Conservation (phyloP, 2,113 vertebrate species). For the Phrynosoma blainvillii region DNA sequence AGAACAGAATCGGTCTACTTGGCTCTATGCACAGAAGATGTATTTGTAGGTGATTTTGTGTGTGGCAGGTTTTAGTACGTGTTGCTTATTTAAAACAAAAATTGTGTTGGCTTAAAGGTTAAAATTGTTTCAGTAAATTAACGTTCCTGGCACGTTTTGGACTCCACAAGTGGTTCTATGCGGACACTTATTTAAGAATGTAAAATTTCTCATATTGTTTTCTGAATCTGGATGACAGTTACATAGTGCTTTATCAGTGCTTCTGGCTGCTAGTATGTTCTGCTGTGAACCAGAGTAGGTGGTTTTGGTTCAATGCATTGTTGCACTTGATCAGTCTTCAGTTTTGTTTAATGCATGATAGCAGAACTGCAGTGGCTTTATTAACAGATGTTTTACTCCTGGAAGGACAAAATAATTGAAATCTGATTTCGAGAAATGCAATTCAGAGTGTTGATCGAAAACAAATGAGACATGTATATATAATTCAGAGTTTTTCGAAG, state of each 20-base stretch:
- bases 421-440: background rate
- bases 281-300: background rate
- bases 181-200: background rate
- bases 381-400: background rate
- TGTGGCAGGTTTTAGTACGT: conserved; percentile 44
- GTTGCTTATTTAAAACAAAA: background rate
- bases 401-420: conserved; percentile 23
- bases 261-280: background rate
- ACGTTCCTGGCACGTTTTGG: background rate
- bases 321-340: background rate
- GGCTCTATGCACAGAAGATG: conserved; percentile 44
- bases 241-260: conserved; percentile 4
- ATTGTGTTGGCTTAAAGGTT: background rate
- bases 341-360: background rate
- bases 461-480: conserved; percentile 8
- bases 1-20: conserved; percentile 54
- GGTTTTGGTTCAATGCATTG: background rate
- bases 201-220: background rate
- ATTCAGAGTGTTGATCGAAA: background rate
- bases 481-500: background rate
- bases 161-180: background rate
- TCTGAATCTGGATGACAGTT: background rate
- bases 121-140: background rate
- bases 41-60: conserved; percentile 28
- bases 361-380: rapidly evolving